phyloP scores from a whole-genome alignment of 2,888 invertebrate genomes.

The Oeneis ivallda region DNA sequence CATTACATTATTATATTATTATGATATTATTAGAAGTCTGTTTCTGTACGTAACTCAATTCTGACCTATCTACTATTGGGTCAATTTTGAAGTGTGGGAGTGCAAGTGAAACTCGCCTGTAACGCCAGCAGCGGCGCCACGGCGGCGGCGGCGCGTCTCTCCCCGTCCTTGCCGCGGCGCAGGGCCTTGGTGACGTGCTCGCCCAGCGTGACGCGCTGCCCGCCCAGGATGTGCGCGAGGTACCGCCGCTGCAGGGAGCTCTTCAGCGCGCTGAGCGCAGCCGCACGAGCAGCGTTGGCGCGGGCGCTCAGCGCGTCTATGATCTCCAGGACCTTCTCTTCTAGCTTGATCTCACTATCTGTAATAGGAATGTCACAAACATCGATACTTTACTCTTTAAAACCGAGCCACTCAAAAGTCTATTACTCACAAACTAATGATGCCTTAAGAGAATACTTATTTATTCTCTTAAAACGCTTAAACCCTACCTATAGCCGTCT shows the following conservation, averaged over 20 bases:
- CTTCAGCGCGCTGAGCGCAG: constrained; percentile 86
- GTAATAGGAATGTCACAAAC: no score
- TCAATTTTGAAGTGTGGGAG: no score
- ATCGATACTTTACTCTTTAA: no score
- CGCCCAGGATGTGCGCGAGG: constrained; percentile 87
- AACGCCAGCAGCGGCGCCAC: constrained; percentile 90
- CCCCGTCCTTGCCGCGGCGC: constrained; percentile 91
- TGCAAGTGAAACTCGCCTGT: constrained; percentile 79
- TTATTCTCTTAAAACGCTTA: no score
- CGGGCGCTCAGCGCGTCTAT: constrained; percentile 95
- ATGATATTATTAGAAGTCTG: no score
- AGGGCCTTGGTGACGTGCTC: constrained; percentile 92
- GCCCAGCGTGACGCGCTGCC: constrained; percentile 89
- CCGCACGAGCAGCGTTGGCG: constrained; percentile 90
- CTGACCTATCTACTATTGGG: no score
- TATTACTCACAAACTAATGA: no score
- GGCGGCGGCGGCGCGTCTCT: constrained; percentile 91
- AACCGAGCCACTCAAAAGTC: no score
- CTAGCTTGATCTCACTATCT: constrained; percentile 84
- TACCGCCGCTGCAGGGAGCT: constrained; percentile 90
- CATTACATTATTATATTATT: no score
- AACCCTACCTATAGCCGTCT: no score
- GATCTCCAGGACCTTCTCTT: constrained; percentile 93
- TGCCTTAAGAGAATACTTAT: no score
- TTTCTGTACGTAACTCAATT: no score